These are phyloP conservation scores for Pandemis heparana DNA, from an alignment of 2,888 invertebrate species.

Conservation along the genomic window DNA sequence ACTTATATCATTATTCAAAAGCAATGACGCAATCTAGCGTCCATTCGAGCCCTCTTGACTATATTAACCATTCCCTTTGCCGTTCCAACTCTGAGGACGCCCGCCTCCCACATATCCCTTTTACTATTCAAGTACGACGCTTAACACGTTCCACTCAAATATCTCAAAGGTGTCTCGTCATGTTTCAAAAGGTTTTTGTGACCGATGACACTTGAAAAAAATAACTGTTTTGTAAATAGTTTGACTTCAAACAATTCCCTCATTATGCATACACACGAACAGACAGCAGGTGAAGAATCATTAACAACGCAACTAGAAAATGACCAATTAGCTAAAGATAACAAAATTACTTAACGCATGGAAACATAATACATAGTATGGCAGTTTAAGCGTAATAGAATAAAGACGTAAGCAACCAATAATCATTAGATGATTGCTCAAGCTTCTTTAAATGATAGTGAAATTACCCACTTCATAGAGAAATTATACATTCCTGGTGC, in stretches of 20 bases:
- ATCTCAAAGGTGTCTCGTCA: constrained; percentile 17
- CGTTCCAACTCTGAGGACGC: constrained; percentile 57
- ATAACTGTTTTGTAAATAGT: constrained; percentile 18
- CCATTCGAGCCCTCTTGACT: constrained; percentile 23
- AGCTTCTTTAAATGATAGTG: constrained; percentile 12
- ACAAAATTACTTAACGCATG: constrained; percentile 23
- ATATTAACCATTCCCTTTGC: constrained; percentile 44
- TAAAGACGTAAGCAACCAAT: constrained; percentile 20
- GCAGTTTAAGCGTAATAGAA: neutral
- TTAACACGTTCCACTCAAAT: constrained; percentile 26
- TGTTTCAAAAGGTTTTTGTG: constrained; percentile 12
- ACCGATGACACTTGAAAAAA: constrained; percentile 16
- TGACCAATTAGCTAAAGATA: constrained; percentile 24
- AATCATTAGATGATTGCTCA: neutral
- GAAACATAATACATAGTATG: neutral
- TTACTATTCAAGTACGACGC: constrained; percentile 61
- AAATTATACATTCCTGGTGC: constrained; percentile 19
- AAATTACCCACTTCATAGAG: constrained; percentile 2
- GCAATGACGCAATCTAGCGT: constrained; percentile 19
- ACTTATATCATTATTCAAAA: constrained; percentile 12
- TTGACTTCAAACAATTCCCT: constrained; percentile 24
- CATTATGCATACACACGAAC: constrained; percentile 23
- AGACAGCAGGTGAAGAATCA: constrained; percentile 26
- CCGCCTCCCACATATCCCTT: constrained; percentile 64
- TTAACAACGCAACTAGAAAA: constrained; percentile 27